phyloP scores from a whole-genome alignment of 2,888 invertebrate species.

The Bellardia pandia region DNA sequence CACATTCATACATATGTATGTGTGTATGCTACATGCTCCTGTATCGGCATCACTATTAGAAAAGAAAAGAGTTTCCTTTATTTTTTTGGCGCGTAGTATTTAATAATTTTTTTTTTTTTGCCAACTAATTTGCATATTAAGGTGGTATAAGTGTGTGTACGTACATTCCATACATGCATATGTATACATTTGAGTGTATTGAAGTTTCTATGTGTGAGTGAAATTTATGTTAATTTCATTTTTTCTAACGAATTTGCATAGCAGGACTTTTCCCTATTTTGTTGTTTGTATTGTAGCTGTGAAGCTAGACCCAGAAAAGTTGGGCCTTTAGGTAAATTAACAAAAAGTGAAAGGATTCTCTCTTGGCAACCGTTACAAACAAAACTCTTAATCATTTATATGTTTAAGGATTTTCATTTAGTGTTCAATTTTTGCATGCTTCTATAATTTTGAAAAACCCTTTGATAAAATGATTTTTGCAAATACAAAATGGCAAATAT shows the following conservation, averaged over 20 bases:
- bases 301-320: background rate
- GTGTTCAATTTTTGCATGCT: slow-evolving; percentile 25
- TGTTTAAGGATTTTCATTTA: slow-evolving; percentile 38
- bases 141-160: slow-evolving; percentile 26
- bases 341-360: slow-evolving; percentile 72
- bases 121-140: slow-evolving; percentile 71
- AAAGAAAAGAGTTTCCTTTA: slow-evolving; percentile 51
- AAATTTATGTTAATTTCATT: slow-evolving; percentile 40
- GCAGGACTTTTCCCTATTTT: slow-evolving; percentile 40
- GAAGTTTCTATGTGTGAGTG: background rate
- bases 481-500: slow-evolving; percentile 15
- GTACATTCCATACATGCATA: background rate
- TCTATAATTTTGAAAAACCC: background rate
- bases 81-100: slow-evolving; percentile 69
- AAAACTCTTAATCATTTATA: background rate
- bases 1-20: too few species aligned
- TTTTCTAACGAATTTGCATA: slow-evolving; percentile 35
- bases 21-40: background rate
- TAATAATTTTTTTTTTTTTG: slow-evolving; percentile 54
- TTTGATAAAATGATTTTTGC: slow-evolving; percentile 49
- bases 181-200: background rate
- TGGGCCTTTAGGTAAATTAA: slow-evolving; percentile 68
- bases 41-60: background rate
- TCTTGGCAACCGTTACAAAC: slow-evolving; percentile 54
- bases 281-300: background rate